Base-by-base conservation (phyloP, 2,113 vertebrate genomes). In the Phaethornis superciliosus region DNA sequence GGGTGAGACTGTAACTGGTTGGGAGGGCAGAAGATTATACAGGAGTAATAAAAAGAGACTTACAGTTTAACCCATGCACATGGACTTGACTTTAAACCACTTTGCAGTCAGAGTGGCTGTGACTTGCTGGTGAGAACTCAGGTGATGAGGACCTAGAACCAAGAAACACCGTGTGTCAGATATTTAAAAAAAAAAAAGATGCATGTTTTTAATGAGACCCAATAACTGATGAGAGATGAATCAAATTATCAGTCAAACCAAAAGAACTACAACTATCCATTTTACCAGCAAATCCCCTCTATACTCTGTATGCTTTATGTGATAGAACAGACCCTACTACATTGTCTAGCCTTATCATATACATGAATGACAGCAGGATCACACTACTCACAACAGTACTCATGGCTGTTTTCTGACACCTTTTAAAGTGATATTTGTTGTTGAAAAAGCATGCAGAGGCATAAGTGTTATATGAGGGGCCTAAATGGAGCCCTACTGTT, bases 341-440 rank as follows among this genome's bases (percentile, higher is more conserved):
- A 12, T 65, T 26, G 49, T 58, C 16, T 54, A 52, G 74, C 47
- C 70, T 62, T 42, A 35, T 67, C 58, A 19, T 54, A 77, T 30
- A 69, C 49, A 13, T 9, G 70, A 37, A 4, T 26, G 81, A 70
- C 91, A 91, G 78, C 33, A 2, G 49, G 71, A 84, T 79, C 42
- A n/a, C 54, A 30, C n/a, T 28, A 4, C 32, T 28, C 69, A 21
- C 30, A 33, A 51, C 22, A 16, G 67, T 23, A 10, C 65, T 85
- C 40, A 16, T 58, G 28, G 23, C 87, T 51, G 76, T 24, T 72
- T 42, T 47, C 68, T 88, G 91, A 78, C 95, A 95, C 56, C 12
- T 90, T 88, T 60, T 10, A 20, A 91, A 91, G 80, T 32, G 85
- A 77, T 93, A 76, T 89, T 95, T 93, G 88, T 93, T 95, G 92